Conservation (phyloP, 2,888 invertebrate species). For the Cerceris rybyensis region DNA sequence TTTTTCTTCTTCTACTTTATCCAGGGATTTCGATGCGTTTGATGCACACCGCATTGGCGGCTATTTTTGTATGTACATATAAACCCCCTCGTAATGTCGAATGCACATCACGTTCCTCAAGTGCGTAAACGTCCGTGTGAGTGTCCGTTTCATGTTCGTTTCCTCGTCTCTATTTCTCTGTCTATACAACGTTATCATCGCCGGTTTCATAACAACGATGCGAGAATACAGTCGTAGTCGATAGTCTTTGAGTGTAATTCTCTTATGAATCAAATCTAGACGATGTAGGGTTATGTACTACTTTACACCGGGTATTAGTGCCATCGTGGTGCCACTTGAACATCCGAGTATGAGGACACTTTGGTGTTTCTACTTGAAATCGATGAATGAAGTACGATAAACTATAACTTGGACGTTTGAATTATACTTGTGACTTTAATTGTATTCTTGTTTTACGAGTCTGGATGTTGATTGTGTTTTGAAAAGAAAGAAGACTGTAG, state of each 20-base stretch:
- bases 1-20: conserved; percentile 25
- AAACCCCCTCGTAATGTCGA: conserved; percentile 65
- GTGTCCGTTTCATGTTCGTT: conserved; percentile 39
- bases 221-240: conserved; percentile 19
- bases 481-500: too few relatives aligned
- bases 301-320: not conserved
- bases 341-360: too few relatives aligned
- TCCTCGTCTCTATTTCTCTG: conserved; percentile 39
- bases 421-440: too few relatives aligned
- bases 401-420: too few relatives aligned
- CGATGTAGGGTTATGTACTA: not conserved
- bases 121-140: conserved; percentile 58
- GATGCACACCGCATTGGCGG: conserved; percentile 54
- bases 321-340: too few relatives aligned
- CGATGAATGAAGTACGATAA: too few relatives aligned
- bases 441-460: too few relatives aligned
- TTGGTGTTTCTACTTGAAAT: too few relatives aligned
- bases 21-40: conserved; percentile 55
- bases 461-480: too few relatives aligned
- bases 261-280: not conserved
- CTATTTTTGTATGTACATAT: conserved; percentile 67
- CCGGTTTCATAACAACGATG: conserved; percentile 64
- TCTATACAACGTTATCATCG: conserved; percentile 40
- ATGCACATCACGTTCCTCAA: conserved; percentile 58
- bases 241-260: not conserved